Percentiles rank a stretch among this genome's conserved stretches.
phyloP scores from a whole-genome alignment of 2,113 vertebrate species.

The Gobiocypris rarus region DNA sequence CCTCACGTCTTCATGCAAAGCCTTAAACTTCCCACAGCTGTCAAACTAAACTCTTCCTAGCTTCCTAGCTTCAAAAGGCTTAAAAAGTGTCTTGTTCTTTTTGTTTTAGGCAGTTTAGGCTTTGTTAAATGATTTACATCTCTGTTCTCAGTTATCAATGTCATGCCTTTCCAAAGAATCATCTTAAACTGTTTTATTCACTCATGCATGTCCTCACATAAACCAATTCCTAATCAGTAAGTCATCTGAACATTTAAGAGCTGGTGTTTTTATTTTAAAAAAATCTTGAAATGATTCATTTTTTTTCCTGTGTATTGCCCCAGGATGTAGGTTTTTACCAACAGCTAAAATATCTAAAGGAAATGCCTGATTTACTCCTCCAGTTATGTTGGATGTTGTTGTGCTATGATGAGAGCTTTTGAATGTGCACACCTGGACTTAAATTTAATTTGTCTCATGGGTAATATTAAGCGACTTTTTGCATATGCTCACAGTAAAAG shows the following conservation, averaged over 20 bases:
- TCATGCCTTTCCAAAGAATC: neutral
- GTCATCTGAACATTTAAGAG: neutral
- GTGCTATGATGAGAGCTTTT: neutral
- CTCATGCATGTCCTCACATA: too few relatives aligned
- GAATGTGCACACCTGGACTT: slow-evolving; percentile 10
- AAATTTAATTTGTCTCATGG: neutral
- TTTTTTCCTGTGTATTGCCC: neutral
- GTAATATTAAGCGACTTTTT: neutral
- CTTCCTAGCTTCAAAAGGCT: too few relatives aligned
- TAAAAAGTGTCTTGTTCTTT: slow-evolving; percentile 4
- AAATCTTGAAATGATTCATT: neutral
- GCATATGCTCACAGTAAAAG: slow-evolving; percentile 8
- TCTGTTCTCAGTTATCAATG: neutral
- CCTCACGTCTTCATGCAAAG: too few relatives aligned
- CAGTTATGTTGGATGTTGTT: neutral
- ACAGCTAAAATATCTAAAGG: neutral
- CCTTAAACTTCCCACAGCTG: neutral
- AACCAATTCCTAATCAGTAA: neutral
- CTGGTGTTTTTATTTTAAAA: neutral
- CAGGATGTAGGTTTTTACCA: neutral
- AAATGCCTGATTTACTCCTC: neutral
- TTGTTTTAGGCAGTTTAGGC: neutral
- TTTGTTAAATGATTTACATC: too few relatives aligned
- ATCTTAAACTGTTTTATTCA: neutral
- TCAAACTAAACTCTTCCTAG: neutral